Evolutionary conservation across 2,797 vertebrate species (phyloP).

Genomic region (Anolis apletophallus): DNA sequence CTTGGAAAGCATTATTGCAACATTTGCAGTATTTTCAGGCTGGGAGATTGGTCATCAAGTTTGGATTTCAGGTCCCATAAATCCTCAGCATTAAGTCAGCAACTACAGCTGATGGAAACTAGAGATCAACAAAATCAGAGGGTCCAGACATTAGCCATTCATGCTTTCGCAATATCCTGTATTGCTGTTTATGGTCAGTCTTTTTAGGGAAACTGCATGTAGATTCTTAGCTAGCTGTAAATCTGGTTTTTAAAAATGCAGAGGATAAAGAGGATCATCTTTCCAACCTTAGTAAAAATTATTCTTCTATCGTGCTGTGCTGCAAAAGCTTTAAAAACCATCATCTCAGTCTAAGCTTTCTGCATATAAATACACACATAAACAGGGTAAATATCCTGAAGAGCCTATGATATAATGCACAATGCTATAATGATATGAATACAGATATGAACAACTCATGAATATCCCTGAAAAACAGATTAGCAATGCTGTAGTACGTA

Average conservation of each 20-base stretch:
- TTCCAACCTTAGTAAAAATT: constrained; percentile 11
- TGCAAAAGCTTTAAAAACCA: constrained; percentile 21
- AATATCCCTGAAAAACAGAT: neutral
- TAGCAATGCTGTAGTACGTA: neutral
- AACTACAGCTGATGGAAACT: neutral
- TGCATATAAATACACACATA: neutral
- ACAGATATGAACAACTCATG: neutral
- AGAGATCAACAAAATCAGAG: neutral
- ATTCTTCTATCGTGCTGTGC: constrained; percentile 19
- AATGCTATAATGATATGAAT: constrained; percentile 23
- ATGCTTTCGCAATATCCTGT: neutral
- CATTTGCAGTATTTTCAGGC: neutral
- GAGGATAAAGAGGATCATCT: neutral
- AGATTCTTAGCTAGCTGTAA: neutral
- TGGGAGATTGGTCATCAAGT: neutral
- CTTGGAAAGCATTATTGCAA: neutral
- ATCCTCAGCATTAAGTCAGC: neutral
- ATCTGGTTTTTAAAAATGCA: neutral
- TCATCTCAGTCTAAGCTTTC: constrained; percentile 12
- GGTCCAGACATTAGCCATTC: neutral
- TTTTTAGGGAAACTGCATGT: neutral
- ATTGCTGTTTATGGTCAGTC: neutral
- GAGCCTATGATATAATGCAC: neutral
- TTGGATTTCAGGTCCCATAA: neutral
- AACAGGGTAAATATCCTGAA: neutral